These are phyloP conservation scores for Sinhomidia bicolor DNA, from an alignment of 2,888 invertebrate species.

Conservation along the genomic window DNA sequence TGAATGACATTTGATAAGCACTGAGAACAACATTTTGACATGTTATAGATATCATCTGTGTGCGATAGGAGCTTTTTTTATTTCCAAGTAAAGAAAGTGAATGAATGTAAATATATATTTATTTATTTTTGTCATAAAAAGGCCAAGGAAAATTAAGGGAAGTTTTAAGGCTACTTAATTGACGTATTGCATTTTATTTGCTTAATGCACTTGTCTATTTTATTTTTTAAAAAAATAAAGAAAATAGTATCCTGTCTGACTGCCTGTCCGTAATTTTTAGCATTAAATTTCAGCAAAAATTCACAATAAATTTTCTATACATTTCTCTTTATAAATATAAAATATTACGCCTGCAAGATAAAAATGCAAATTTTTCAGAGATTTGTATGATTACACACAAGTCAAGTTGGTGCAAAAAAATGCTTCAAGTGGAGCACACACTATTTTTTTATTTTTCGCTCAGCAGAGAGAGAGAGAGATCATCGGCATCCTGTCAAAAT, in stretches of 20 bases:
- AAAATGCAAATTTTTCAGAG: constrained; percentile 19
- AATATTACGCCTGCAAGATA: constrained; percentile 55
- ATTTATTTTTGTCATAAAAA: neutral
- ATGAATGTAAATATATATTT: too few species aligned
- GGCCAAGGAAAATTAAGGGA: neutral
- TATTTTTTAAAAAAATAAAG: too few species aligned
- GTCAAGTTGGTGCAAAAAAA: neutral
- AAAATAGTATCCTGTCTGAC: too few species aligned
- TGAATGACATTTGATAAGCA: neutral
- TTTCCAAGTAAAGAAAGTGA: too few species aligned
- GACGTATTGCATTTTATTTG: too few species aligned
- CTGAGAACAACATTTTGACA: neutral
- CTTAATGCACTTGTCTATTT: too few species aligned
- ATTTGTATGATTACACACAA: neutral
- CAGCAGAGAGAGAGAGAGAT: neutral
- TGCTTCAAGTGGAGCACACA: constrained; percentile 33
- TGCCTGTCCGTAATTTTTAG: too few species aligned
- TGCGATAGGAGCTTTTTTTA: too few species aligned
- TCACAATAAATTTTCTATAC: too few species aligned
- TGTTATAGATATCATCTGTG: too few species aligned
- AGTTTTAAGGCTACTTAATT: too few species aligned
- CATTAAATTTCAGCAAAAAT: too few species aligned
- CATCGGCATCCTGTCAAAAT: neutral
- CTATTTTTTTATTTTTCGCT: constrained; percentile 17
- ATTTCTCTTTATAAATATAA: constrained; percentile 6